Evolutionary conservation across 2,888 invertebrate species (phyloP), one percentile per base, ranked within the genome.

Genomic region (Temnothorax rugatulus): DNA sequence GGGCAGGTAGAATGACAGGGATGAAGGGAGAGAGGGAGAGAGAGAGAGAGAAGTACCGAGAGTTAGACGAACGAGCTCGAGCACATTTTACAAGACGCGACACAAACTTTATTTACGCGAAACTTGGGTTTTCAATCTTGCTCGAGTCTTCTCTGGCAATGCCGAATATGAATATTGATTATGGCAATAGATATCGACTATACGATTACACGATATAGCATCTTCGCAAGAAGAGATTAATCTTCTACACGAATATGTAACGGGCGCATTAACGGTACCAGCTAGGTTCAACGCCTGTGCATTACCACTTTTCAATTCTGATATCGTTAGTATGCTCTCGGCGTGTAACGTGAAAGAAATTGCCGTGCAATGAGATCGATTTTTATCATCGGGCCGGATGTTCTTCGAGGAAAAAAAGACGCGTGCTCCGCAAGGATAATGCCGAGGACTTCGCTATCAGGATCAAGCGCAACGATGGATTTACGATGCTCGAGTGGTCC

Each of bases 391-490:
- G 34, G 7, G 13, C 13, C 18, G 9, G 18, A 47, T 47, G 74
- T 73, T 47, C 29, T 15, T 59, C 21, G 5, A 21, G 15, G 38
- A 68, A 68, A 77, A 57, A 71, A 77, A 25, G 57, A 44, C 34
- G 38, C 74, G 74, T 74, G 59, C 59, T 81, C 15, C 59, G 79
- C 29, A 68, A 66, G 85, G 76, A 81, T 85, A 84, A 83, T 85
- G 82, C 44, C 21, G 15, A 47, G 84, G 79, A 82, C 79, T 66
- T 87, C 54, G 86, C 83, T 82, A 86, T 87, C 86, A 82, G 82
- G 86, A 90, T 90, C 88, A 87, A 88, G 82, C 85, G 85, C 85
- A 88, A 86, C 91, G 91, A 90, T 85, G 87, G 90, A 90, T 90
- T 90, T 90, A 91, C 90, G 89, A 82, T 61, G 68, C 85, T 74